phyloP scores from a whole-genome alignment of 2,797 vertebrate species.

The Muscicapa comitata region DNA sequence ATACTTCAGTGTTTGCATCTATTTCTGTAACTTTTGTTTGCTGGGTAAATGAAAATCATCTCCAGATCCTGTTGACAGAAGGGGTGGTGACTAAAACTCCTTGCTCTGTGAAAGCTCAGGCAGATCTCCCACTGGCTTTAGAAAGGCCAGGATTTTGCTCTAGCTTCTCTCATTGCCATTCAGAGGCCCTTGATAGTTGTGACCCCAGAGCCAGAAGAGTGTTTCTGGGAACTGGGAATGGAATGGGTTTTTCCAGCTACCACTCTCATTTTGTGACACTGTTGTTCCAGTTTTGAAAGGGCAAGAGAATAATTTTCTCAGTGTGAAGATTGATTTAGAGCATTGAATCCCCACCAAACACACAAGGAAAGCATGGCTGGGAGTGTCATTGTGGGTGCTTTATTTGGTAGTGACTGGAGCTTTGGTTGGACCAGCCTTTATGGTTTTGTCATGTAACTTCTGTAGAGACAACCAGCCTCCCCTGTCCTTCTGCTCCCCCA shows the following conservation, averaged over 20 bases:
- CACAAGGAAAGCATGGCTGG: not conserved
- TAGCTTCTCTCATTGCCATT: not conserved
- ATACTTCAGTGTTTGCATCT: not conserved
- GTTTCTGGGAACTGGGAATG: not conserved
- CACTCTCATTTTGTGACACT: not conserved
- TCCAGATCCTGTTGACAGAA: slow-evolving; percentile 63
- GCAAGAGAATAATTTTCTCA: not conserved
- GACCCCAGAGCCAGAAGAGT: not conserved
- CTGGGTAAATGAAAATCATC: slow-evolving; percentile 27
- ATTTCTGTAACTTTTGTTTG: slow-evolving; percentile 35
- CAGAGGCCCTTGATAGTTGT: not conserved
- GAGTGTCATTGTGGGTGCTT: not conserved
- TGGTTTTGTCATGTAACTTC: not conserved
- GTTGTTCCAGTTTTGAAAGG: not conserved
- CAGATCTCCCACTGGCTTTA: not conserved
- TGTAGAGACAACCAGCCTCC: not conserved
- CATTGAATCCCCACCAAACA: not conserved
- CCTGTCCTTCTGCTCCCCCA: not conserved
- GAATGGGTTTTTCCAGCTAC: not conserved
- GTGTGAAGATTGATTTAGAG: not conserved
- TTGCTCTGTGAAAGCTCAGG: not conserved
- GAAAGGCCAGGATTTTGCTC: not conserved
- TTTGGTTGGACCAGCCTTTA: not conserved
- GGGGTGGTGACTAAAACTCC: slow-evolving; percentile 29
- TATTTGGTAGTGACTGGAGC: not conserved